phyloP scores from a whole-genome alignment of 2,113 vertebrate genomes.

The Acanthochromis polyacanthus region DNA sequence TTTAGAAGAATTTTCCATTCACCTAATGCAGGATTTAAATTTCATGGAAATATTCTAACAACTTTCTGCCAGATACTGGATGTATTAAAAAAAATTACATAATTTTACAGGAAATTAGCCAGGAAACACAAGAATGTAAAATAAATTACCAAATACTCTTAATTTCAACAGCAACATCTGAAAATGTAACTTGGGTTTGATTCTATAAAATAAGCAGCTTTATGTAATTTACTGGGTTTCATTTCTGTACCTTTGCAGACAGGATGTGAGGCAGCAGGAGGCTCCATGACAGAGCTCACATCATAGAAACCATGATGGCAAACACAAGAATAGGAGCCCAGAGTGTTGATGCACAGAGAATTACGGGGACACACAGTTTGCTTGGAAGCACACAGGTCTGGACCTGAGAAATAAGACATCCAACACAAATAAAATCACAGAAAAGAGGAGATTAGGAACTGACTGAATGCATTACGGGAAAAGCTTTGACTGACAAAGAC shows the following conservation, averaged over 20 bases:
- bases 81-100: too few relatives aligned
- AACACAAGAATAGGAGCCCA: constrained; percentile 75
- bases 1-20: too few relatives aligned
- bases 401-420: constrained; percentile 46
- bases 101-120: background rate
- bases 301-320: constrained; percentile 78
- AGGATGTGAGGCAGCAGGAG: constrained; percentile 11
- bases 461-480: background rate
- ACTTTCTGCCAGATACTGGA: too few relatives aligned
- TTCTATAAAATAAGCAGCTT: accelerated
- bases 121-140: too few relatives aligned
- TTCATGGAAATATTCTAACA: too few relatives aligned
- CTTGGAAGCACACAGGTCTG: constrained; percentile 67
- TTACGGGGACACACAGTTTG: constrained; percentile 56
- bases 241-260: constrained; percentile 69
- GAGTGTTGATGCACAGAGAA: constrained; percentile 79
- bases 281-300: constrained; percentile 39
- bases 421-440: background rate
- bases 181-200: too few relatives aligned
- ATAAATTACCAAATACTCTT: too few relatives aligned
- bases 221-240: background rate
- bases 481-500: background rate
- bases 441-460: too few relatives aligned
- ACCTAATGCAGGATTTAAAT: too few relatives aligned
- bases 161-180: too few relatives aligned